Base-by-base conservation (phyloP, 2,113 vertebrate genomes). In the Peromyscus californicus region DNA sequence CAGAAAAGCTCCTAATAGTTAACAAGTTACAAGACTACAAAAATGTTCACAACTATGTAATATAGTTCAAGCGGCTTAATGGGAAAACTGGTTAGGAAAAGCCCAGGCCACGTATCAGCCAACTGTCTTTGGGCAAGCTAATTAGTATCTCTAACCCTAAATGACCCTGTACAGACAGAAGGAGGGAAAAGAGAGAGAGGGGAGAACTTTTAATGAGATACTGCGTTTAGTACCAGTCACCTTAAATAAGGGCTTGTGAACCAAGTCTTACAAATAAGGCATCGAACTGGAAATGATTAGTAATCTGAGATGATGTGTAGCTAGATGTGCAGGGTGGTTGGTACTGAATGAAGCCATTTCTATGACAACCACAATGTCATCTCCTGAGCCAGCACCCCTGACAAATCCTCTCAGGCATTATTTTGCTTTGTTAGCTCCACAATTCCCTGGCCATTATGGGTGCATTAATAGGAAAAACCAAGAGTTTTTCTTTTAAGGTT, bases 281-380 rank as follows among this genome's bases (percentile, higher is more conserved):
- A 79, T 21, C 74, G 59, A 69, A 85, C 59, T 51, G 19, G 45
- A 91, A 83, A 33, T 33, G 7, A 19, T 88, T 78, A 69, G 67
- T 61, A 48, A 89, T 16, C 63, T 80, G 74, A 89, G 72, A 7
- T 31, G 57, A 5, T 22, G 42, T 57, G 75, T 33, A 83, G 74
- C 33, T 74, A 74, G 63, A 93, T 57, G 90, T 67, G 48, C 51
- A 59, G 54, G 78, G 45, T 24, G 31, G 24, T 48, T 61, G 92
- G 29, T 57, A 0, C 24, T 91, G 59, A 95, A 93, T 39, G 39
- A 82, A 79, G 75, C 54, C n/a, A 65, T 97, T 93, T 97, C 97
- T 94, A 93, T 97, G 94, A 65, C 97, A 96, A 97, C 97, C 94
- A 93, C 84, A 39, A 19, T 90, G 42, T 69, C 79, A 80, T 95